Base-by-base conservation (phyloP, 2,113 vertebrate genomes). In the Protobothrops flavoviridis region DNA sequence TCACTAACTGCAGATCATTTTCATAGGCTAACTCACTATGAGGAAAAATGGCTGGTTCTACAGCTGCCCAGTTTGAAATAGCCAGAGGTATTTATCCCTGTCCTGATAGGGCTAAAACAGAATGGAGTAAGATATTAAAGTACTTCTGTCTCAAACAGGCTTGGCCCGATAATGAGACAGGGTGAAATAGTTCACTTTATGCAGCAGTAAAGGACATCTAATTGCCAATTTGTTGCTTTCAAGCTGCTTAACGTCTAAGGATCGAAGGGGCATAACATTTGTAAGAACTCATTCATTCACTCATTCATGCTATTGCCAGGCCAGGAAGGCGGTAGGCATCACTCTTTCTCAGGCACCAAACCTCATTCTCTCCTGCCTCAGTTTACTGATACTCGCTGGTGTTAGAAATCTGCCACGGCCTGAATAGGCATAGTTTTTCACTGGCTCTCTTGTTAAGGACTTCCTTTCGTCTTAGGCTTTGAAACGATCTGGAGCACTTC, bases 401-500 rank as follows among this genome's bases (percentile, higher is more conserved):
- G 29, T 88, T 17, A 55, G 39, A 48, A 85, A 69, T 17, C 81
- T 92, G 48, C 48, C 33, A 45, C 89, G 13, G 33, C 12, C 48
- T 55, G 93, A 96, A 94, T 89, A 89, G 94, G 56, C 69, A 50
- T n/a, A 7, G 21, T 8, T 59, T 55, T 8, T 94, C 33, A 29
- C 21, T 91, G 56, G 50, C 92, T 53, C 87, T 85, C 74, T 23
- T 94, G 85, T 96, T 95, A 52, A 56, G 1, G 9, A 26, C 59
- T 94, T 74, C 93, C 69, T 93, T 13, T 20, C 92, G 81, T 89
- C 92, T 52, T 23, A 89, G 89, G 85, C 59, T 86, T 91, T 21
- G 93, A 89, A 95, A 29, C 61, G 91, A 87, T 64, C 50, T 93
- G 90, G 91, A 24, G 74, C 91, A 93, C 93, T 92, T 96, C 50